Evolutionary conservation across 2,113 vertebrate genomes (phyloP).

Genomic region (Stercorarius parasiticus): DNA sequence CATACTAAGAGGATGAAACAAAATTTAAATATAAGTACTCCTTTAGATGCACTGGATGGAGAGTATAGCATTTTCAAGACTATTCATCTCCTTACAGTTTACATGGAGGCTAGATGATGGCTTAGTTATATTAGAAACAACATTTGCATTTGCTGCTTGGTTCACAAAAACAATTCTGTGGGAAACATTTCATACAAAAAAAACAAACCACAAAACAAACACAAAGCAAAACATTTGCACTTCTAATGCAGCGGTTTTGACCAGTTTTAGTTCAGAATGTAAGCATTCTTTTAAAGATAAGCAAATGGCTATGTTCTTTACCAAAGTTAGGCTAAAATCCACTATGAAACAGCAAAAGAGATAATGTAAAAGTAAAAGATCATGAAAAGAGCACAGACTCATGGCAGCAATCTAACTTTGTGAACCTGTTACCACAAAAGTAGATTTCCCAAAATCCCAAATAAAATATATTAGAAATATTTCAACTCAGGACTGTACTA

Average conservation of each 20-base stretch:
- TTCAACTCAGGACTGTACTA: not conserved
- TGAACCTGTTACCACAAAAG: not conserved
- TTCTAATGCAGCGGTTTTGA: not conserved
- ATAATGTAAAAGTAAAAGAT: not conserved
- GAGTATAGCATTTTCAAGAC: not conserved
- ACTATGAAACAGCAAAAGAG: not conserved
- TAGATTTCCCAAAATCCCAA: not conserved
- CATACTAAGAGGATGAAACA: conserved; percentile 24
- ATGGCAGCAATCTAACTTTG: not conserved
- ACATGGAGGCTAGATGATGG: not conserved
- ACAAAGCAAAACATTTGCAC: not conserved
- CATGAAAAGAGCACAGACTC: not conserved
- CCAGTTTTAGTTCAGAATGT: not conserved
- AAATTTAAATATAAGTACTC: conserved; percentile 44
- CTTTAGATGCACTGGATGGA: conserved; percentile 26
- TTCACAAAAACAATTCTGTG: not conserved
- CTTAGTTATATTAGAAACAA: not conserved
- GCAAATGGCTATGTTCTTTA: not conserved
- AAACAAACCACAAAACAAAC: not conserved
- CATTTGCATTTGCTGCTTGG: not conserved
- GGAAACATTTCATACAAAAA: not conserved
- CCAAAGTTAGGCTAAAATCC: not conserved
- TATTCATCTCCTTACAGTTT: not conserved
- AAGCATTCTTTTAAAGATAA: not conserved
- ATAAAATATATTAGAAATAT: not conserved